Percentiles rank a stretch among this genome's conserved stretches.
These are phyloP conservation scores for Drosophila eohydei DNA, from an alignment of 2,888 invertebrate species.

Conservation along the genomic window DNA sequence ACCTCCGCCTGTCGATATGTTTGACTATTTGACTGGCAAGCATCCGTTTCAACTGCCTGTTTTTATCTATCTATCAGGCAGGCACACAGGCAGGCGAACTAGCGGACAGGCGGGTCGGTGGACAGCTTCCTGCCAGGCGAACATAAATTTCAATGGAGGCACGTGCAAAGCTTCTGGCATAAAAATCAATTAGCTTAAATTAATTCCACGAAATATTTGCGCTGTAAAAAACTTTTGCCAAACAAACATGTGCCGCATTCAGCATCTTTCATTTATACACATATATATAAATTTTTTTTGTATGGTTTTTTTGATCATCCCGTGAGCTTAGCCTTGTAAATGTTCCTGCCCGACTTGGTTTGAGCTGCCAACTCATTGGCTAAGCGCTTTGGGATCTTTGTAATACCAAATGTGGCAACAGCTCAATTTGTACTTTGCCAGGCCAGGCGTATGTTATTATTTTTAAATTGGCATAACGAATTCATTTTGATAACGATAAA, in stretches of 20 bases:
- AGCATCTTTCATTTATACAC: constrained; percentile 8
- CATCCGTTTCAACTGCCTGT: constrained; percentile 47
- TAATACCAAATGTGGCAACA: constrained; percentile 69
- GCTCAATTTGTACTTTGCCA: constrained; percentile 71
- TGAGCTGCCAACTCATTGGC: constrained; percentile 59
- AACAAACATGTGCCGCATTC: constrained; percentile 43
- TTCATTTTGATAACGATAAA: constrained; percentile 22
- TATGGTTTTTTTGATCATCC: constrained; percentile 12
- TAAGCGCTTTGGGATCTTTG: constrained; percentile 52
- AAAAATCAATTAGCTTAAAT: constrained; percentile 76
- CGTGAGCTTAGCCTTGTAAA: constrained; percentile 66
- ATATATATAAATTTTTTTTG: not conserved
- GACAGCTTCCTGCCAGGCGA: constrained; percentile 21
- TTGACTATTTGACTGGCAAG: constrained; percentile 65
- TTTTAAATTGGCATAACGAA: constrained; percentile 14
- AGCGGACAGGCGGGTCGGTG: not conserved
- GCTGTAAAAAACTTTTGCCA: constrained; percentile 45
- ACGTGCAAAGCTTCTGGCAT: constrained; percentile 58
- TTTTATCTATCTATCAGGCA: constrained; percentile 49
- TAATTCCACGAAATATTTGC: constrained; percentile 62
- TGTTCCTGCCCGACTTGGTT: constrained; percentile 52
- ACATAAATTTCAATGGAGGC: constrained; percentile 41
- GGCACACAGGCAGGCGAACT: not conserved
- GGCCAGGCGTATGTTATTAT: constrained; percentile 13
- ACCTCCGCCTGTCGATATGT: constrained; percentile 47